Base-by-base conservation (phyloP, 2,113 vertebrate genomes). In the Nothobranchius furzeri region DNA sequence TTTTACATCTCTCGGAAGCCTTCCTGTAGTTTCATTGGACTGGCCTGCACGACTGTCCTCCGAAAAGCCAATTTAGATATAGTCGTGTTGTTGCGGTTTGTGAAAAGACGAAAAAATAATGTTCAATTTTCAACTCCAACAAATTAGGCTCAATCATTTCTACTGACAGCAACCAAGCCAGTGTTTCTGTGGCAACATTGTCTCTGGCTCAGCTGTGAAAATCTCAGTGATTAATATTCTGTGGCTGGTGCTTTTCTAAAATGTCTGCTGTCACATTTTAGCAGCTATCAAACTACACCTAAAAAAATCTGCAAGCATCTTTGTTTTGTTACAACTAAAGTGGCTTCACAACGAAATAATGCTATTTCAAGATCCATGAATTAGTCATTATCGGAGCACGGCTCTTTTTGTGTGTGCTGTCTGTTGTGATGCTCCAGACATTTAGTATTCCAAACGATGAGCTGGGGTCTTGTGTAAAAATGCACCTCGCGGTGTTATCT, bases 391-490 rank as follows among this genome's bases (percentile, higher is more conserved):
- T 57, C 46, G 63, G 57, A 78, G 61, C 76, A 10, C 20, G 2
- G 37, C 48, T 69, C 50, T 68, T 63, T 81, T 42, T 75, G 59
- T 74, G 61, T 48, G 55, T 51, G 69, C 79, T 76, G 63, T 73
- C 70, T 59, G 65, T 60, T 73, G 67, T 68, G 77, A 86, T 73
- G 56, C 54, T 83, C 6, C 5, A 45, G 73, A 70, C 79, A 87
- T 90, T 90, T 89, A 36, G 64, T 54, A 87, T 91, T 91, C 85
- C 30, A 58, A 86, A 81, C 87, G 75, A 76, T 74, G 64, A 56
- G 59, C 67, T 2, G 62, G 66, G 81, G 81, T 79, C 63, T 67
- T 55, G 52, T 64, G 70, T 77, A 69, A 77, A 73, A 63, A 53
- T 79, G 78, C 84, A 87, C 86, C 85, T 89, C 51, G 13, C 57